Percentiles rank a stretch among this genome's conserved stretches.
phyloP scores from a whole-genome alignment of 2,888 invertebrate species.

The Drosophila gaucha region DNA sequence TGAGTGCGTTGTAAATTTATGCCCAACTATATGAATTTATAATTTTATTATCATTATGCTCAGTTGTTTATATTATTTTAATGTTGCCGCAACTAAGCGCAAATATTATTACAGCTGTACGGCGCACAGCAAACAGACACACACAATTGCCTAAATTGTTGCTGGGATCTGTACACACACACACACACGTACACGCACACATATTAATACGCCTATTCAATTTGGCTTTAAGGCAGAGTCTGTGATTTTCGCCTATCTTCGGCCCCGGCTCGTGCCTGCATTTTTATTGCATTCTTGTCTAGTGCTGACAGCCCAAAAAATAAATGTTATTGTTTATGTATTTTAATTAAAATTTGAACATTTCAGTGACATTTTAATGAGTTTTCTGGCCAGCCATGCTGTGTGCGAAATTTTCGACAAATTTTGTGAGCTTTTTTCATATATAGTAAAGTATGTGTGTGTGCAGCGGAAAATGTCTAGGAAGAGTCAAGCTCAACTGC shows the following conservation, averaged over 20 bases:
- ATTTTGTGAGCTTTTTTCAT: conserved; percentile 49
- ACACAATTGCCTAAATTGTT: conserved; percentile 43
- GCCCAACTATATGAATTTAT: conserved; percentile 34
- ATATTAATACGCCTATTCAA: neutral
- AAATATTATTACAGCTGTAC: conserved; percentile 69
- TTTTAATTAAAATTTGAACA: conserved; percentile 78
- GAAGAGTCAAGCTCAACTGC: conserved; percentile 43
- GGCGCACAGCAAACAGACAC: conserved; percentile 35
- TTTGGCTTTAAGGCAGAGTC: conserved; percentile 27
- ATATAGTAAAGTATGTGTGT: conserved; percentile 14
- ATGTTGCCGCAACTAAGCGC: conserved; percentile 58
- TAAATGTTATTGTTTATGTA: conserved; percentile 72
- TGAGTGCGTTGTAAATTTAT: conserved; percentile 40
- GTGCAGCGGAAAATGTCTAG: conserved; percentile 48
- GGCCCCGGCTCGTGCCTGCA: conserved; percentile 15
- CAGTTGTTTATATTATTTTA: conserved; percentile 70
- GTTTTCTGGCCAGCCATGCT: conserved; percentile 51
- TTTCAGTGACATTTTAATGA: conserved; percentile 77
- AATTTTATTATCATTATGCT: conserved; percentile 67
- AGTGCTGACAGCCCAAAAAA: conserved; percentile 52
- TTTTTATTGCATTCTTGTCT: conserved; percentile 45
- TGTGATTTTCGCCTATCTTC: conserved; percentile 28
- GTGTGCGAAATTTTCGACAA: conserved; percentile 36
- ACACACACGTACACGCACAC: neutral
- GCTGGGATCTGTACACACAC: neutral